phyloP scores from a whole-genome alignment of 2,888 invertebrate genomes.

The Trichopoda pennipes region DNA sequence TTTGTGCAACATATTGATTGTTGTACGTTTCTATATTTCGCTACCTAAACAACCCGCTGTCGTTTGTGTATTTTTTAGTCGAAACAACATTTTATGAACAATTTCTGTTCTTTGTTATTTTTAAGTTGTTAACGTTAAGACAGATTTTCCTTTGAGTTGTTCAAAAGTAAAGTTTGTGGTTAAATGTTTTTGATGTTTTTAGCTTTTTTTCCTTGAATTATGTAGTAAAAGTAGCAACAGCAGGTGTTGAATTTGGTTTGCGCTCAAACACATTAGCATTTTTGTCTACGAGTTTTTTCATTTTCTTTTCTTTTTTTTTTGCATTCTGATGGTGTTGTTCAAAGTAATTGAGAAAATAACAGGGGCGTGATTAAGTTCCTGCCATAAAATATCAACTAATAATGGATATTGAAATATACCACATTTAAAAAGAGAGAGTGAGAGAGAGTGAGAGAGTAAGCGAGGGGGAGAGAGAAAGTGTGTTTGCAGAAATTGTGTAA shows the following conservation, averaged over 20 bases:
- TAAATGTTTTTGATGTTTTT: conserved; percentile 55
- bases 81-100: conserved; percentile 27
- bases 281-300: conserved; percentile 33
- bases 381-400: neutral
- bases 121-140: conserved; percentile 35
- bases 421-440: too few species aligned
- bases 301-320: neutral
- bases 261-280: conserved; percentile 50
- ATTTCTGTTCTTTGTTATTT: conserved; percentile 36
- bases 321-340: conserved; percentile 2
- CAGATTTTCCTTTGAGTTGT: conserved; percentile 54
- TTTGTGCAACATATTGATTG: conserved; percentile 45
- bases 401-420: neutral
- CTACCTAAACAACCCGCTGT: conserved; percentile 18
- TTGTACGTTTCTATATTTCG: neutral
- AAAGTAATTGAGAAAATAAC: neutral
- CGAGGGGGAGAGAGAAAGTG: too few species aligned
- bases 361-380: neutral
- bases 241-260: conserved; percentile 51
- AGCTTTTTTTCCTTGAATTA: conserved; percentile 20
- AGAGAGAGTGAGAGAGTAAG: too few species aligned
- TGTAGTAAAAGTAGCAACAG: conserved; percentile 39
- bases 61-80: conserved; percentile 11
- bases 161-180: conserved; percentile 53
- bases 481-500: too few species aligned